A percentile compares a stretch with the other conserved stretches of the same genome.
phyloP scores from a whole-genome alignment of 2,797 vertebrate species.

The Sarcophilus harrisii region DNA sequence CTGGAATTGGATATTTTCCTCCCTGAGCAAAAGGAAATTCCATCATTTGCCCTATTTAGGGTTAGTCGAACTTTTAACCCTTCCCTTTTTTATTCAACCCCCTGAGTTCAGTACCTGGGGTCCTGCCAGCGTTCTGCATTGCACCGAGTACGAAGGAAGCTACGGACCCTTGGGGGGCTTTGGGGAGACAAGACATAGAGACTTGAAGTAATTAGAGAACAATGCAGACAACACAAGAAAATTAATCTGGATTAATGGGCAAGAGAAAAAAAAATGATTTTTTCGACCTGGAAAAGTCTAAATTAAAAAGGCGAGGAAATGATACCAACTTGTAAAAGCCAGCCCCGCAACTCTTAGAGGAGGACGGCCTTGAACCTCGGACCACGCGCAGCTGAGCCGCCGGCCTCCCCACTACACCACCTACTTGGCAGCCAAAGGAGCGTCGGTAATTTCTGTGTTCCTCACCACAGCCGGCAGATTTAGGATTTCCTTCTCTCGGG shows the following conservation, averaged over 20 bases:
- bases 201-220: not conserved
- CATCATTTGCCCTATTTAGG: too few relatives aligned
- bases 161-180: not conserved
- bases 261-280: not conserved
- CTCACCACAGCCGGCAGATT: not conserved
- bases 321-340: not conserved
- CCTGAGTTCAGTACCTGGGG: not conserved
- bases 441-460: not conserved
- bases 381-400: fast-evolving
- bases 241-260: not conserved
- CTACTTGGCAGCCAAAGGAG: fast-evolving
- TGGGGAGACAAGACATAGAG: not conserved
- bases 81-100: not conserved
- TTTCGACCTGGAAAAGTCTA: not conserved
- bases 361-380: fast-evolving
- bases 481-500: not conserved
- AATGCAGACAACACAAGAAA: not conserved
- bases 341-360: fast-evolving
- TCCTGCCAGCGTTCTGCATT: not conserved
- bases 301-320: not conserved
- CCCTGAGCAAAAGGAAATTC: not conserved
- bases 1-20: not conserved
- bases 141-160: fast-evolving
- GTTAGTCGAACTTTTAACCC: too few relatives aligned
- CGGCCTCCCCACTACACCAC: not conserved